Conservation (phyloP, 2,888 invertebrate species). For the Physocephala rufipes region DNA sequence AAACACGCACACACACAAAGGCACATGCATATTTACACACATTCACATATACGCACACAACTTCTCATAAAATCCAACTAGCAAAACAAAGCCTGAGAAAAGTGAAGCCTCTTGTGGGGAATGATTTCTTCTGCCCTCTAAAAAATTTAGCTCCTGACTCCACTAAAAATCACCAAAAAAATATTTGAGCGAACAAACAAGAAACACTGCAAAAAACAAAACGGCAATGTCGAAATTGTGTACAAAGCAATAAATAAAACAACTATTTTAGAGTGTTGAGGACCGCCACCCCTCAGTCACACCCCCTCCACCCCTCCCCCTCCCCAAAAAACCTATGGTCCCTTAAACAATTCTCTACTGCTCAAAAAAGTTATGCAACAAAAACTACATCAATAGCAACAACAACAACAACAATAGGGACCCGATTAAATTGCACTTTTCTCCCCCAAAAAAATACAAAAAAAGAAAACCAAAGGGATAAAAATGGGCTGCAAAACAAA, state of each 20-base stretch:
- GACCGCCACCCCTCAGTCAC: background rate
- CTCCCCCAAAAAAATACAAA: too few species aligned
- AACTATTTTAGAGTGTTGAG: too few species aligned
- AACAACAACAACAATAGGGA: constrained; percentile 33
- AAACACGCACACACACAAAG: background rate
- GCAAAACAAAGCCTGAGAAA: too few species aligned
- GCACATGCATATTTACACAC: background rate
- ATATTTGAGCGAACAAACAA: background rate
- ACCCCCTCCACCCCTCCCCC: background rate
- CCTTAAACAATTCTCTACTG: too few species aligned
- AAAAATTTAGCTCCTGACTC: constrained; percentile 8
- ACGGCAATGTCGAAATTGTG: constrained; percentile 2
- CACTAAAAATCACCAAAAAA: constrained; percentile 3
- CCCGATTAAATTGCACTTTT: constrained; percentile 30
- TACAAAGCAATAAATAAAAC: constrained; percentile 12
- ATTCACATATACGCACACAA: background rate
- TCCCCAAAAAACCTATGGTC: too few species aligned
- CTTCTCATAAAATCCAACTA: too few species aligned
- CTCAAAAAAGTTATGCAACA: constrained; percentile 10
- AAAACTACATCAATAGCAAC: constrained; percentile 15
- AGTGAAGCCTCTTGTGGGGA: too few species aligned
- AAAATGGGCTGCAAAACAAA: constrained; percentile 13
- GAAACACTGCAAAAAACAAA: background rate
- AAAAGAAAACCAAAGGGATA: background rate
- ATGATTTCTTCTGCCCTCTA: background rate